Base-by-base conservation (phyloP, 2,888 invertebrate genomes). In the Tiliacea citrago region DNA sequence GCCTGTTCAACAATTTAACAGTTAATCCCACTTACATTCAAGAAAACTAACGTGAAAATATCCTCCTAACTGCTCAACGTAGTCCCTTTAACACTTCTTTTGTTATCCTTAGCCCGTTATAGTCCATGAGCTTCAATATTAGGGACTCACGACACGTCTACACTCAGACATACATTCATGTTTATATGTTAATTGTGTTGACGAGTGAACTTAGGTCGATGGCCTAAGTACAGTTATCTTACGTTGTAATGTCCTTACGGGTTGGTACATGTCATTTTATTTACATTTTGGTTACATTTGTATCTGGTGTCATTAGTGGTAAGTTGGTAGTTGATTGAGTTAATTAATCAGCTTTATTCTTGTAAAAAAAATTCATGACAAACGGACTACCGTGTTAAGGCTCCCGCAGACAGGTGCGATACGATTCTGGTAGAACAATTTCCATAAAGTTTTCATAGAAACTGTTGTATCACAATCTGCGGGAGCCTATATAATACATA, bases 91-190 rank as follows among this genome's bases (percentile, higher is more conserved):
- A n/a, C 75, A 58, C 70, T 47, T 53, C 75, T 21, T 66, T 71
- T 83, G 65, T 79, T 42, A 61, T 79, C 73, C 61, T 63, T 6
- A 2, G 12, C 67, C 84, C 81, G 81, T 84, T 82, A 77, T 16
- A 63, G 51, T 58, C 66, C 35, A 60, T 55, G 60, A 78, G 57
- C 51, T 57, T 24, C 42, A 39, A 51, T 73, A 82, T 86, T 77
- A 75, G 73, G 87, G 85, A 86, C 74, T 62, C 86, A 74, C 75
- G 65, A 72, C 86, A 85, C 87, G 86, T 86, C 45, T 62, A 58
- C 70, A 71, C 8, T 42, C 71, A 76, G 16, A 77, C 60, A 73
- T 21, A 77, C 42, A 68, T 53, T 21, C 55, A 57, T 73, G 39
- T 49, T 55, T 51, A 10, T 35, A 42, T 63, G 2, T 58, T 42